Conservation (phyloP, 1,140 invertebrate species). For the Pentalonia nigronervosa region DNA sequence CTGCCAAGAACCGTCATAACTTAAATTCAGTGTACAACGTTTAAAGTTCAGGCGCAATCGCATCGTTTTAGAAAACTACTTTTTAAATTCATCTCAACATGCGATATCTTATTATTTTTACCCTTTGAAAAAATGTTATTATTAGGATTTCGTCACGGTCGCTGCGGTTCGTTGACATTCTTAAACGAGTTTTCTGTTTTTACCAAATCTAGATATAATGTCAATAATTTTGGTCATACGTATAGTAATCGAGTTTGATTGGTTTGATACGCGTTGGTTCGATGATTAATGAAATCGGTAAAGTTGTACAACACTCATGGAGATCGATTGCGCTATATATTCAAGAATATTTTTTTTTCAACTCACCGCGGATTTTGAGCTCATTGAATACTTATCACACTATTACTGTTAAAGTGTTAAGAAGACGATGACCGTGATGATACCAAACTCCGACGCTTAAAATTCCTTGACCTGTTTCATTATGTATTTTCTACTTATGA, state of each 20-base stretch:
- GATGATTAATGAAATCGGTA: neutral
- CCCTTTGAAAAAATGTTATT: neutral
- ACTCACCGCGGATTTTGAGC: neutral
- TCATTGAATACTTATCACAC: neutral
- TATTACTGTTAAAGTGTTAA: neutral
- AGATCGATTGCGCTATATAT: neutral
- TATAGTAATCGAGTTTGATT: conserved; percentile 33
- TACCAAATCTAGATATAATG: conserved; percentile 10
- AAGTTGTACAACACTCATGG: neutral
- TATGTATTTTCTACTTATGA: neutral
- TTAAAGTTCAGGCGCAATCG: neutral
- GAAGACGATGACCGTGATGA: neutral
- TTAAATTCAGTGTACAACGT: neutral
- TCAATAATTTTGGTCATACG: conserved; percentile 34
- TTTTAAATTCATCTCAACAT: neutral
- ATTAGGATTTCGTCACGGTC: conserved; percentile 40
- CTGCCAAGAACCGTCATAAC: neutral
- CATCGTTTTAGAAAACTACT: neutral
- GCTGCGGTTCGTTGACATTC: neutral
- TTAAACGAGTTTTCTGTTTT: conserved; percentile 37
- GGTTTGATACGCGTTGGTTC: neutral
- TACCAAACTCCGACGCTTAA: neutral
- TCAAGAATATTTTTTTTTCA: neutral
- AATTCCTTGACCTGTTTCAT: conserved; percentile 41
- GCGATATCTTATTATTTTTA: neutral